phyloP scores from a whole-genome alignment of 2,888 invertebrate species.

The Eristalis pertinax region DNA sequence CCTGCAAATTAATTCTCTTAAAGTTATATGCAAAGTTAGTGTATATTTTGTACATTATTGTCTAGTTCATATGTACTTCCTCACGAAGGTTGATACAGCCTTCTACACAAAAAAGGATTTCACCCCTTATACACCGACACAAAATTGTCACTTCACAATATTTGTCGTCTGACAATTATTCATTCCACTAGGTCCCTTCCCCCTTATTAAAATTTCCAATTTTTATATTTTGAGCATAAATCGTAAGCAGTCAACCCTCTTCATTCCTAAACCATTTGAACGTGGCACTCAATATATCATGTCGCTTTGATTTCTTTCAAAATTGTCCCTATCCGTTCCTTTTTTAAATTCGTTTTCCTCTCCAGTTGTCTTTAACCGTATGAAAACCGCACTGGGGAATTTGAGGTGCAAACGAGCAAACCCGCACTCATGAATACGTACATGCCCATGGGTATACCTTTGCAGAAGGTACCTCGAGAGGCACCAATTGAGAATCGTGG shows the following conservation, averaged over 20 bases:
- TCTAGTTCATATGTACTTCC: background rate
- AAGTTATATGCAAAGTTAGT: too few species aligned
- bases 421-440: background rate
- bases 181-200: background rate
- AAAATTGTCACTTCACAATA: background rate
- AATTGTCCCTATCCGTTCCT: background rate
- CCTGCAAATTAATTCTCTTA: too few species aligned
- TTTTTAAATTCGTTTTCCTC: background rate
- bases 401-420: background rate
- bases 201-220: background rate
- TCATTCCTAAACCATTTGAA: background rate
- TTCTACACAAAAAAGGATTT: background rate
- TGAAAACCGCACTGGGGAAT: background rate
- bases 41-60: background rate
- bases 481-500: background rate
- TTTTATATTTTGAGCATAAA: background rate
- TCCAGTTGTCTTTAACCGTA: background rate
- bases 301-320: conserved; percentile 5
- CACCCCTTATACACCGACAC: background rate
- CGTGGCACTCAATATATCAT: background rate
- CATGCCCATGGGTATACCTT: background rate
- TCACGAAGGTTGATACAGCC: background rate
- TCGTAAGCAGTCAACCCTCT: background rate
- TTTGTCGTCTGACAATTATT: background rate
- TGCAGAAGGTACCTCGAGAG: background rate